Conservation (phyloP, 2,113 vertebrate genomes). For the mouse (Mus musculus) region GRCm39 chr19:24755001-24755500, state of each 20-base stretch:
- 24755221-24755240: neutral
- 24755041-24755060: neutral
- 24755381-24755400: no score
- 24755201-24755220: neutral
- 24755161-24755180: neutral
- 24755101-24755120: neutral
- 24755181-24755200: neutral
- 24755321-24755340: neutral
- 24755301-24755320: neutral
- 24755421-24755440: neutral
- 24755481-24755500: neutral
- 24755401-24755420: neutral
- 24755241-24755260: neutral
- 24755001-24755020: neutral
- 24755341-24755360: neutral
- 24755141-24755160: no score
- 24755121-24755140: neutral
- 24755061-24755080: neutral
- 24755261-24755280: neutral
- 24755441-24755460: neutral
- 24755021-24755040: neutral
- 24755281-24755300: neutral
- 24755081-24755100: neutral
- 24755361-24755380: neutral
- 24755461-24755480: neutral